Conservation (phyloP, 2,888 invertebrate genomes). For the Drosophila robusta region DNA sequence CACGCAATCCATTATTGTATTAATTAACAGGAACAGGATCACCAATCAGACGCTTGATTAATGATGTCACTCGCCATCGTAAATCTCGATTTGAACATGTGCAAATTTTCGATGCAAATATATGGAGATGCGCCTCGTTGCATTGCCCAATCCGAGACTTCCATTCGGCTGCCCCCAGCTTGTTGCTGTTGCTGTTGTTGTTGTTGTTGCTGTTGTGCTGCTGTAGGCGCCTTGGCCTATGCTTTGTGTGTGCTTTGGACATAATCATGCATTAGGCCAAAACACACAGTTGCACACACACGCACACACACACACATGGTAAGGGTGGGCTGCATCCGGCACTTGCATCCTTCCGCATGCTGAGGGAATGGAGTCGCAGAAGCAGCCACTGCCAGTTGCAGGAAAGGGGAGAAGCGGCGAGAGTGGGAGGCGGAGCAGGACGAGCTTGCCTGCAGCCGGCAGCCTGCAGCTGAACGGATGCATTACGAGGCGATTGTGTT, state of each 20-base stretch:
- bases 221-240: slow-evolving; percentile 47
- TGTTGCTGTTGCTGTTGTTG: slow-evolving; percentile 1
- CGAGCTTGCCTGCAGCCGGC: no score
- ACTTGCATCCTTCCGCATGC: slow-evolving; percentile 48
- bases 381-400: background rate
- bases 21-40: slow-evolving; percentile 86
- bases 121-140: slow-evolving; percentile 68
- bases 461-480: slow-evolving; percentile 56
- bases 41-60: slow-evolving; percentile 86
- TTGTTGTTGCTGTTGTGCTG: slow-evolving; percentile 8
- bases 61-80: slow-evolving; percentile 85
- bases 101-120: slow-evolving; percentile 82
- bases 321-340: slow-evolving; percentile 29
- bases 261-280: slow-evolving; percentile 73
- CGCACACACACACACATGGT: slow-evolving; percentile 6
- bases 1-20: slow-evolving; percentile 85
- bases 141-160: slow-evolving; percentile 54
- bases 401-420: background rate
- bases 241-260: slow-evolving; percentile 49
- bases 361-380: slow-evolving; percentile 11
- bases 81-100: slow-evolving; percentile 85
- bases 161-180: slow-evolving; percentile 1
- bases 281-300: slow-evolving; percentile 24
- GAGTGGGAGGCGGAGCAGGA: background rate
- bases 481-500: slow-evolving; percentile 65